Evolutionary conservation across 1,140 invertebrate species (phyloP).

Genomic region (Watersipora subatra): DNA sequence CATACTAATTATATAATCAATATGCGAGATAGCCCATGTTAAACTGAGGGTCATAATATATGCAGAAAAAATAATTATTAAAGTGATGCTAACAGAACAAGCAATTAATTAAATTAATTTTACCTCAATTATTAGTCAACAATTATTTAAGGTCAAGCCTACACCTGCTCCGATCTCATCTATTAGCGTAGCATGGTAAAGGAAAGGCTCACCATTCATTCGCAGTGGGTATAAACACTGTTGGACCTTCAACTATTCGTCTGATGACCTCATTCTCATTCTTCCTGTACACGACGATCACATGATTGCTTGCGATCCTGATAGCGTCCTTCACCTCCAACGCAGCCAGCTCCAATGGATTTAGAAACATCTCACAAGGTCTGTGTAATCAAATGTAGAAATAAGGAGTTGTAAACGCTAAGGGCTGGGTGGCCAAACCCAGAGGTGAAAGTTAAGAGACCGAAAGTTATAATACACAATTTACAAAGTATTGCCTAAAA

Average conservation of each 20-base stretch:
- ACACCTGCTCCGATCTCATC: no score
- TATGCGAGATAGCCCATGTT: no score
- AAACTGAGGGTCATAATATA: no score
- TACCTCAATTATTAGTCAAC: neutral
- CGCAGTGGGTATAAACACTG: constrained; percentile 26
- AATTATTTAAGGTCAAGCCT: neutral
- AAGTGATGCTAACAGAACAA: no score
- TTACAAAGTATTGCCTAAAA: no score
- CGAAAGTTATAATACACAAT: neutral
- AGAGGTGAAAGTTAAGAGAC: neutral
- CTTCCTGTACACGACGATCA: constrained; percentile 32
- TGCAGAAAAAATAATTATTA: no score
- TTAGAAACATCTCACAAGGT: constrained; percentile 28
- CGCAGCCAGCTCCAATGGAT: constrained; percentile 21
- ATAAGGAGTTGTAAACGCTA: neutral
- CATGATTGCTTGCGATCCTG: constrained; percentile 29
- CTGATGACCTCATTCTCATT: constrained; percentile 20
- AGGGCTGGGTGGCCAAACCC: neutral
- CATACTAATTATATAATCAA: no score
- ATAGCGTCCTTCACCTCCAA: constrained; percentile 19
- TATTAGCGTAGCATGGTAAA: neutral
- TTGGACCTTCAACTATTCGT: constrained; percentile 26
- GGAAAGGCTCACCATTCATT: constrained; percentile 23
- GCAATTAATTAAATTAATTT: no score
- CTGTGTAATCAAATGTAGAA: constrained; percentile 19